Conservation (phyloP, 2,113 vertebrate species). For the Indicator maculatus region DNA sequence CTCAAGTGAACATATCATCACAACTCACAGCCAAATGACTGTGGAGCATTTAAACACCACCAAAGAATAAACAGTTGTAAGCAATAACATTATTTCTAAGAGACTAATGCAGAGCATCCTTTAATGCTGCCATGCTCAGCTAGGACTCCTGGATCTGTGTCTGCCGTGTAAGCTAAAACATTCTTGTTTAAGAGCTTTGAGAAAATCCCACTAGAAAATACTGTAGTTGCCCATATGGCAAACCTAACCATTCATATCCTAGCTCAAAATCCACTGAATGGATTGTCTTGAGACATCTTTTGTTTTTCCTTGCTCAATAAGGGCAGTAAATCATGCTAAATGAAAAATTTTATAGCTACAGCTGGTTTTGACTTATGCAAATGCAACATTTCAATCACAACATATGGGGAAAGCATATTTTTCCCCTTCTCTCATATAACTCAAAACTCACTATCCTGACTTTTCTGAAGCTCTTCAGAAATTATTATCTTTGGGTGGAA, state of each 20-base stretch:
- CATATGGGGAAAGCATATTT: slow-evolving; percentile 53
- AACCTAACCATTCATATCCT: background rate
- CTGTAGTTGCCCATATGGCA: background rate
- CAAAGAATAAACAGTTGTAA: background rate
- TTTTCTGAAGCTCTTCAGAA: slow-evolving; percentile 13
- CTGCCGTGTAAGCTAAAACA: background rate
- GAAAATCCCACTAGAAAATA: slow-evolving; percentile 12
- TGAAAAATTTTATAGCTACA: slow-evolving; percentile 57
- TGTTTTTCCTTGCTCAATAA: slow-evolving; percentile 24
- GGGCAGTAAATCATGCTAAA: slow-evolving; percentile 57
- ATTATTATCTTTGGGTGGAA: background rate
- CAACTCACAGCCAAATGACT: background rate
- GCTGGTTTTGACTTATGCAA: slow-evolving; percentile 66
- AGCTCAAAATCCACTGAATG: background rate
- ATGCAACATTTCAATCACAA: slow-evolving; percentile 59
- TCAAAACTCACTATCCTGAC: slow-evolving; percentile 14
- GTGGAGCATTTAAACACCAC: background rate
- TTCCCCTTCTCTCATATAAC: background rate
- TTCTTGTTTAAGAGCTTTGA: background rate
- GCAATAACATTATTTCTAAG: background rate
- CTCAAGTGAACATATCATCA: background rate
- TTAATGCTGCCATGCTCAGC: background rate
- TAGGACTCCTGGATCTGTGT: background rate
- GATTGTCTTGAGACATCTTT: background rate
- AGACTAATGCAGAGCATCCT: background rate